Conservation (phyloP, 2,797 vertebrate species). For the Hyperoplus lanceolatus region DNA sequence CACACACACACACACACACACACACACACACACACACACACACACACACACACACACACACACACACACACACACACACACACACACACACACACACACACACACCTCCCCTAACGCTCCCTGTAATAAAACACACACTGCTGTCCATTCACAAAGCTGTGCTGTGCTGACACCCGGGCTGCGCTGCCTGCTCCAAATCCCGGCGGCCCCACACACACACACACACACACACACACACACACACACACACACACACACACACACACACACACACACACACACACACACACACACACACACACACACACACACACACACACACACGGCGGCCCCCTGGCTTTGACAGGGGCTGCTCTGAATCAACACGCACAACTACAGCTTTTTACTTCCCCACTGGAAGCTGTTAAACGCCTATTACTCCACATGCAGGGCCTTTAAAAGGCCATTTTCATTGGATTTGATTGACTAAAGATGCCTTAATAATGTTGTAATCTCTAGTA, state of each 20-base stretch:
- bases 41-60: constrained; percentile 4
- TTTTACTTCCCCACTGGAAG: constrained; percentile 67
- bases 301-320: too few relatives aligned
- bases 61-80: too few relatives aligned
- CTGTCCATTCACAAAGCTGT: constrained; percentile 76
- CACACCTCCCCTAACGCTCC: constrained; percentile 48
- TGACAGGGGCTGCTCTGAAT: constrained; percentile 72
- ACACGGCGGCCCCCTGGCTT: constrained; percentile 53
- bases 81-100: constrained; percentile 69
- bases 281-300: too few relatives aligned
- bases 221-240: too few relatives aligned
- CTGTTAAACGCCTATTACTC: constrained; percentile 55
- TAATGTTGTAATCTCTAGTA: constrained; percentile 10
- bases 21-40: constrained; percentile 69
- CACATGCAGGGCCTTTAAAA: constrained; percentile 23
- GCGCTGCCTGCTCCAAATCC: constrained; percentile 66
- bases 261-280: too few relatives aligned
- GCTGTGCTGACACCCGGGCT: constrained; percentile 62
- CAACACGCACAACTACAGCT: constrained; percentile 63
- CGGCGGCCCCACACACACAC: constrained; percentile 26
- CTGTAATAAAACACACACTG: constrained; percentile 81
- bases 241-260: too few relatives aligned
- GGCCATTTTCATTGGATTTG: constrained; percentile 38
- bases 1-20: not conserved
- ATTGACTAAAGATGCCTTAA: constrained; percentile 24